Base-by-base conservation (phyloP, 1,140 invertebrate species). In the Apis florea region DNA sequence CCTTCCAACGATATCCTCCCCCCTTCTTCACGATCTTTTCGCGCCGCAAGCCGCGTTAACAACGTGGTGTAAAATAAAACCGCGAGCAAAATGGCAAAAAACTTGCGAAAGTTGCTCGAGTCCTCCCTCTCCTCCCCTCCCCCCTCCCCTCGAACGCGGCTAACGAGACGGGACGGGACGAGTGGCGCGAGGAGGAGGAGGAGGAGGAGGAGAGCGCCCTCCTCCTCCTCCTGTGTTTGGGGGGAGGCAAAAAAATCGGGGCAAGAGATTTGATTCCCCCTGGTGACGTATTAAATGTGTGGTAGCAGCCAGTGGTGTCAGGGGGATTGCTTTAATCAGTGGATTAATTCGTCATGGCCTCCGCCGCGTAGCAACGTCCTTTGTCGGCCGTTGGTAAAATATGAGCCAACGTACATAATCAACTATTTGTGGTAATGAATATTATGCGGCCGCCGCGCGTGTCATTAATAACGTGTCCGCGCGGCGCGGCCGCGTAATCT, bases 381-480 rank as follows among this genome's bases (percentile, higher is more conserved):
- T 92, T 93, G 92, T 93, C 92, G 92, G 92, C 89, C 88, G 89
- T 87, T 88, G 86, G 90, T 92, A 92, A 92, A 92, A 92, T 92
- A 92, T 90, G 91, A 92, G 90, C 79, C 89, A 89, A 91, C 91
- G 92, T 93, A 92, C 92, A 92, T 93, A 93, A 93, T 93, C 91
- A 93, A 93, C 91, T 92, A 91, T 93, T 93, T 93, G 90, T 92
- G 91, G 91, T 93, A 93, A 93, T 93, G 92, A 93, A 93, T 92
- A 92, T 93, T 92, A 93, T 93, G 90, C 91, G 90, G 86, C 88
- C 84, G 74, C 88, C 89, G 89, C 86, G 89, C 81, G 86, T 89
- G 90, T 92, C 92, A 93, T 93, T 93, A 93, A 93, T 93, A 93
- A 92, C 85, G 64, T 31, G 31, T 79, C 86, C 85, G 47, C 85